Percentiles rank a stretch among this genome's conserved stretches.
Conservation (phyloP, 64 coral and sea anemone genomes). For the Dendronephthya gigantea region DNA sequence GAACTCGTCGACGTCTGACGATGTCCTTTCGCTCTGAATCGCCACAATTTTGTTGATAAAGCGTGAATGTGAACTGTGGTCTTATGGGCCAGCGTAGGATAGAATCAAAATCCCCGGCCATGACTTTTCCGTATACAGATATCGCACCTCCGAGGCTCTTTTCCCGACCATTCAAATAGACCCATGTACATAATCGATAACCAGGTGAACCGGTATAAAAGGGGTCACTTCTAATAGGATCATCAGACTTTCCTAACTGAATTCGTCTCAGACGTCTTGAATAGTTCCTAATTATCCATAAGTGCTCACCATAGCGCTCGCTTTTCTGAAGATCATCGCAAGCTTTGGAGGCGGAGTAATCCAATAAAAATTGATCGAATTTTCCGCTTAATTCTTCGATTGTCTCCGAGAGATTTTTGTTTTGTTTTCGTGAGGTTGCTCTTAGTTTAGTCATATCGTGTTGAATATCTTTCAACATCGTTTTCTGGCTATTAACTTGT, state of each 20-base stretch:
- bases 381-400: not conserved
- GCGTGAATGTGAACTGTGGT: slow-evolving; percentile 77
- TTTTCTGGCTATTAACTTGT: not conserved
- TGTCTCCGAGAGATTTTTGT: not conserved
- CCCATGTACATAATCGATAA: slow-evolving; percentile 73
- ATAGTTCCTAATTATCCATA: slow-evolving; percentile 69
- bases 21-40: slow-evolving; percentile 55
- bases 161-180: slow-evolving; percentile 83
- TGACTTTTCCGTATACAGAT: slow-evolving; percentile 84
- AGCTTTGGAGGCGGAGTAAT: not conserved
- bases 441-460: not conserved
- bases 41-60: slow-evolving; percentile 76
- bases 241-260: slow-evolving; percentile 61
- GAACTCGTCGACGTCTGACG: slow-evolving; percentile 69
- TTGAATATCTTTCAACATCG: not conserved
- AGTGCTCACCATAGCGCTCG: slow-evolving; percentile 58
- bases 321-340: not conserved
- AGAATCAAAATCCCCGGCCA: slow-evolving; percentile 80
- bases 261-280: slow-evolving; percentile 54
- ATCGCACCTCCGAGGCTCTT: slow-evolving; percentile 52
- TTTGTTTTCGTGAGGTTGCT: not conserved
- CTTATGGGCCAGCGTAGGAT: slow-evolving; percentile 85
- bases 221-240: slow-evolving; percentile 82
- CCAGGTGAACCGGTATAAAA: slow-evolving; percentile 86
- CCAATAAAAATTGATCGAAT: not conserved